Conservation (phyloP, 2,113 vertebrate genomes). For the Rutilus rutilus region DNA sequence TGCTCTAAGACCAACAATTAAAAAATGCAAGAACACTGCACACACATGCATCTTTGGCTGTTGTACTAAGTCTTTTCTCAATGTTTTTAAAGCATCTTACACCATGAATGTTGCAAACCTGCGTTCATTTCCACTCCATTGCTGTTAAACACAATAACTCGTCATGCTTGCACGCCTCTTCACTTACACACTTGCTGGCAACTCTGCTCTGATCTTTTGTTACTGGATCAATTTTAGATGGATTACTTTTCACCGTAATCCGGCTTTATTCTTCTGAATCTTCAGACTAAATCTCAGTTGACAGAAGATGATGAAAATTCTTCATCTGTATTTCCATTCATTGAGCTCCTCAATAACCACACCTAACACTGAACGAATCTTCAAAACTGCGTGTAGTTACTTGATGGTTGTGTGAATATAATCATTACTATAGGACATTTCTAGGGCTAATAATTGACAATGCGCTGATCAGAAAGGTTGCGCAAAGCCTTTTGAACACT, state of each 20-base stretch:
- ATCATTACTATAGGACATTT: slow-evolving; percentile 23
- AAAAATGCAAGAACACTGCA: not conserved
- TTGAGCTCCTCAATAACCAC: slow-evolving; percentile 15
- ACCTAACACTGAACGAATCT: slow-evolving; percentile 33
- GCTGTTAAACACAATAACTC: not conserved
- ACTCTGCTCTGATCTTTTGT: slow-evolving; percentile 37
- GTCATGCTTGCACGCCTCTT: not conserved
- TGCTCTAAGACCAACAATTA: not conserved
- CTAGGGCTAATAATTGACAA: not conserved
- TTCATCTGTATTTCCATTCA: slow-evolving; percentile 7
- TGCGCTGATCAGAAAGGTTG: not conserved
- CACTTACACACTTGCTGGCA: slow-evolving; percentile 1
- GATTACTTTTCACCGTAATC: slow-evolving; percentile 49
- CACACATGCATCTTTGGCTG: not conserved
- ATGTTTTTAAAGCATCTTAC: not conserved
- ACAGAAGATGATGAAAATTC: slow-evolving; percentile 32
- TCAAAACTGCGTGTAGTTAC: slow-evolving; percentile 32
- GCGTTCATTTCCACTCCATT: not conserved
- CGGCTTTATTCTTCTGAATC: slow-evolving; percentile 42
- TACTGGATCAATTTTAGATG: slow-evolving; percentile 37
- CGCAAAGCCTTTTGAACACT: not conserved
- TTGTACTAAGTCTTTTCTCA: not conserved
- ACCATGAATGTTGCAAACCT: not conserved
- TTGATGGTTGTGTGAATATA: not conserved
- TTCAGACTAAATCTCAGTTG: slow-evolving; percentile 38